Percentiles rank a stretch among this genome's conserved stretches.
Evolutionary conservation across 2,797 vertebrate species (phyloP).

Genomic region (Platalea minor): DNA sequence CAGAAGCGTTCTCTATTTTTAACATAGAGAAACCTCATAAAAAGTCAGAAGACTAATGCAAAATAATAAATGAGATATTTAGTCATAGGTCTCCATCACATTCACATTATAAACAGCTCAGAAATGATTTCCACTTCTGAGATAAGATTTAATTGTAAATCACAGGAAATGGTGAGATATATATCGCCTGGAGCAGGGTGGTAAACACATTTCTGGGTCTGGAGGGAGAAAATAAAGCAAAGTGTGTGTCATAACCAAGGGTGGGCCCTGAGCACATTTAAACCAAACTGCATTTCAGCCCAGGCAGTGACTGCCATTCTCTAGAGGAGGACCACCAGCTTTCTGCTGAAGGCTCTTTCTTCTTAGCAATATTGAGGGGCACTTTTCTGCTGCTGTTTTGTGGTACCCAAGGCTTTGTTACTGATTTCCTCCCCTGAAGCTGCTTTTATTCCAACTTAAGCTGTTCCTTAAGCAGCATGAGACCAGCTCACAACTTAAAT

Average conservation of each 20-base stretch:
- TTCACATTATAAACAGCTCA: neutral
- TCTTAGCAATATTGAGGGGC: neutral
- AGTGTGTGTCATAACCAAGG: neutral
- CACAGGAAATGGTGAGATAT: constrained; percentile 36
- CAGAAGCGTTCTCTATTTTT: constrained; percentile 32
- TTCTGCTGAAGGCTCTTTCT: neutral
- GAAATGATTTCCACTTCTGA: constrained; percentile 18
- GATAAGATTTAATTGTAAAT: constrained; percentile 47
- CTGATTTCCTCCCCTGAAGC: constrained; percentile 30
- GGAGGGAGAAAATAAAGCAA: constrained; percentile 40
- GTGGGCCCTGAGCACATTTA: neutral
- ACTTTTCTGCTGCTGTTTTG: neutral
- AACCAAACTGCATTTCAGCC: neutral
- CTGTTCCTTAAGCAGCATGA: constrained; percentile 27
- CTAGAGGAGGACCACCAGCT: neutral
- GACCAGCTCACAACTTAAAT: constrained; percentile 46
- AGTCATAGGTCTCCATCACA: constrained; percentile 50
- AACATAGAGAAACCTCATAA: constrained; percentile 14
- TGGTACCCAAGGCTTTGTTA: constrained; percentile 39
- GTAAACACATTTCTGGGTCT: constrained; percentile 51
- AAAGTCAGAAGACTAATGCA: constrained; percentile 31
- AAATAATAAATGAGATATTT: constrained; percentile 62
- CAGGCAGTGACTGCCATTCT: neutral
- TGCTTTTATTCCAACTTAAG: constrained; percentile 36
- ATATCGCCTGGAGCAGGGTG: neutral